Percentiles rank a stretch among this genome's conserved stretches.
These are phyloP conservation scores for Drosophila quadrilineata DNA, from an alignment of 1,140 invertebrate genomes.

Conservation along the genomic window DNA sequence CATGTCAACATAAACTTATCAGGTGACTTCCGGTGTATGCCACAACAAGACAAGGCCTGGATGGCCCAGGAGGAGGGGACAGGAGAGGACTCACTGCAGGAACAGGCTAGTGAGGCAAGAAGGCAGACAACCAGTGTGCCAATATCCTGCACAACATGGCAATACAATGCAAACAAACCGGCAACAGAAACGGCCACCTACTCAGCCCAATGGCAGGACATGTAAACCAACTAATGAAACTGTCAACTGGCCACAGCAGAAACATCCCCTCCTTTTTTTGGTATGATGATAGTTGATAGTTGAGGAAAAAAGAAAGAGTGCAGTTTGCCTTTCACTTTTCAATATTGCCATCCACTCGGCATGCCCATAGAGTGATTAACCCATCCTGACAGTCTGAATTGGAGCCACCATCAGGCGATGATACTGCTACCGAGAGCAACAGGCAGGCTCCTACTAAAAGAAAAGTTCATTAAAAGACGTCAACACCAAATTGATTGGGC, in stretches of 20 bases:
- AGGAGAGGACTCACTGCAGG: too few species aligned
- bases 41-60: conserved; percentile 49
- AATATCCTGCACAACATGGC: conserved; percentile 76
- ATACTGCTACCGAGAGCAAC: conserved; percentile 33
- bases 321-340: conserved; percentile 14
- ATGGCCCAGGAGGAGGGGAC: conserved; percentile 1
- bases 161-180: conserved; percentile 69
- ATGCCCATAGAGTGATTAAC: conserved; percentile 5
- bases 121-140: conserved; percentile 25
- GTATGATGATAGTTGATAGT: neutral
- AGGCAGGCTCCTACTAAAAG: conserved; percentile 30
- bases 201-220: conserved; percentile 24
- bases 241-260: conserved; percentile 71
- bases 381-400: too few species aligned
- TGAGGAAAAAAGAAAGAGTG: too few species aligned
- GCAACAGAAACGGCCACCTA: conserved; percentile 21
- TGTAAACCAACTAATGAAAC: conserved; percentile 78
- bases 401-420: neutral
- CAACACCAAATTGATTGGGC: conserved; percentile 61
- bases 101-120: too few species aligned
- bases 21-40: conserved; percentile 62
- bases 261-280: neutral
- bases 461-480: conserved; percentile 60
- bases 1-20: conserved; percentile 70
- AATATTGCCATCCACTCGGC: neutral